These are phyloP conservation scores for Ochotona curzoniae DNA, from an alignment of 2,113 vertebrate species.

Conservation along the genomic window DNA sequence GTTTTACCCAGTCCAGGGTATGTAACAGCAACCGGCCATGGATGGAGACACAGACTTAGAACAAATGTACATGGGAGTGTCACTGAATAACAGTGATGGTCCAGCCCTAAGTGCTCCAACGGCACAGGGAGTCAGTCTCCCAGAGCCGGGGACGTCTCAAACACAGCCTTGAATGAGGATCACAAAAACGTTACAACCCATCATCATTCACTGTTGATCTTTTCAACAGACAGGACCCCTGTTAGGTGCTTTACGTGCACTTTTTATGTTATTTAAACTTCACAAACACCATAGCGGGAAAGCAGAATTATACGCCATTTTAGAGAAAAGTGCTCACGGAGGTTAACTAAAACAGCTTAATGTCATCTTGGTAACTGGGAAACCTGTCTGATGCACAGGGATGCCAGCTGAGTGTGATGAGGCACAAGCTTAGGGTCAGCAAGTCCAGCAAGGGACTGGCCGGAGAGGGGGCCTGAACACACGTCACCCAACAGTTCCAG, in stretches of 20 bases:
- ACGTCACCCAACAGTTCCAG: background rate
- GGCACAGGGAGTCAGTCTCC: background rate
- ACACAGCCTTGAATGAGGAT: background rate
- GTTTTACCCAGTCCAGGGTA: no score
- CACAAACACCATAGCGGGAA: constrained; percentile 10
- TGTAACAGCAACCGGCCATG: no score
- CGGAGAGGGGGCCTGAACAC: no score
- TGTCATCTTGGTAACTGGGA: background rate
- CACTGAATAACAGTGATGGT: background rate
- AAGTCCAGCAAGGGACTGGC: background rate
- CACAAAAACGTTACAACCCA: background rate
- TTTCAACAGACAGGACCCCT: background rate
- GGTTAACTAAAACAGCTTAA: background rate
- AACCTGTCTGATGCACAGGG: background rate
- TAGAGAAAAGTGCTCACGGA: constrained; percentile 25
- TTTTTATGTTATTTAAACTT: background rate
- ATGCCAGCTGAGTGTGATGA: background rate
- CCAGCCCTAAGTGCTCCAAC: background rate
- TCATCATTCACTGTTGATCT: background rate
- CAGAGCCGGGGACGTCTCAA: background rate
- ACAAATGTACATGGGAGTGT: background rate
- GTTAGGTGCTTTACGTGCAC: background rate
- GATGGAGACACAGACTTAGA: no score
- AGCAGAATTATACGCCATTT: constrained; percentile 26
- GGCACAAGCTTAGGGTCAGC: background rate